Evolutionary conservation across 2,113 vertebrate genomes (phyloP), one percentile per base, ranked within the genome.

Genomic region (Aptenodytes patagonicus): DNA sequence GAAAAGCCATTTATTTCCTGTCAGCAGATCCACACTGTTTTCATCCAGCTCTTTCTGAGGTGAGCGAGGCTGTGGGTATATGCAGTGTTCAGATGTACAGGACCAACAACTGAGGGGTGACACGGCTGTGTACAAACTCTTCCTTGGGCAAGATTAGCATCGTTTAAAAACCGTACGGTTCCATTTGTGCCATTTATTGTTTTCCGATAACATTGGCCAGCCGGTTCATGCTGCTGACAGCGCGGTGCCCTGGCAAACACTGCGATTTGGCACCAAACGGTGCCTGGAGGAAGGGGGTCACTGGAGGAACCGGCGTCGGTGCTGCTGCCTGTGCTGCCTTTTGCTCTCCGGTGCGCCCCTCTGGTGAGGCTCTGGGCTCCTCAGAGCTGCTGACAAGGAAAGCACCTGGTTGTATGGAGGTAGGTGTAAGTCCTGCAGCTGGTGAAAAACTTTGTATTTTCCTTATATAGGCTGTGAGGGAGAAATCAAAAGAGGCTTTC

Each of bases 71-170:
- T 22, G 54, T 2, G 31, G 49, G 44, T 4, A 0, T 1, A 2
- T 0, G 15, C 25, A 8, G 52, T 5, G 5, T 10, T 20, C 5
- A 1, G 61, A 2, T 3, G 55, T 4, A 1, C 68, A 1, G 65
- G 47, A 32, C 20, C 29, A 2, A 5, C 3, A 5, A 0, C 38
- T 0, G 18, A 28, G 62, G 32, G 64, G 31, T 14, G 62, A 28
- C n/a, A 0, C 0, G 38, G 29, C 24, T 28, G 11, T 0, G 13
- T 13, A 11, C 12, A 1, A 44, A 34, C 72, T 72, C 5, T 31
- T 21, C 15, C 29, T 7, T 4, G 71, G 19, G 12, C 25, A 2
- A 18, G 34, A 31, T 15, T 13, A 17, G 26, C 0, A 14, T 8
- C 25, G 44, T 55, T 72, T 42, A 11, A 71, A 72, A 5, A 36